Evolutionary conservation across 2,113 vertebrate species (phyloP).

Genomic region (Murina feae): DNA sequence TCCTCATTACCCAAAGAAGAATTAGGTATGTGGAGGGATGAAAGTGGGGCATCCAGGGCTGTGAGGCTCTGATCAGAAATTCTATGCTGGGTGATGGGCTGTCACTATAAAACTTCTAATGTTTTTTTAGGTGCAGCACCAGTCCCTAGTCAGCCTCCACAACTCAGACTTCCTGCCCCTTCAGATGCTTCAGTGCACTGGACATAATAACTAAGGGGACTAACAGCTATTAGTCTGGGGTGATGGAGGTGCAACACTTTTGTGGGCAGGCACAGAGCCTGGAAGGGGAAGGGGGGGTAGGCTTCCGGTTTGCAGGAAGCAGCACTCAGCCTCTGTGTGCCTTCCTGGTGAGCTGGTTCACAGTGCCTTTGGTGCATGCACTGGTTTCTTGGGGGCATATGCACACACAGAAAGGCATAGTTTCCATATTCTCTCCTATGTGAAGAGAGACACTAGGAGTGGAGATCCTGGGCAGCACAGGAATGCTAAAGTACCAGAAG

Average conservation of each 20-base stretch:
- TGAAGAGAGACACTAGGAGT: not conserved
- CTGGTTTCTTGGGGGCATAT: not conserved
- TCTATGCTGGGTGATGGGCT: not conserved
- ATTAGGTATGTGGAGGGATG: not conserved
- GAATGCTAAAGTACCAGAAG: constrained; percentile 5
- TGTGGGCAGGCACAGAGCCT: not conserved
- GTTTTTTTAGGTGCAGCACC: constrained; percentile 18
- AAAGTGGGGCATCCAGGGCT: not conserved
- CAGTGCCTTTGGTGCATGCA: not conserved
- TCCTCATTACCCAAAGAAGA: not conserved
- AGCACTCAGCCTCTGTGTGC: not conserved
- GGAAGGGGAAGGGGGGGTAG: fast-evolving
- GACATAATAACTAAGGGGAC: not conserved
- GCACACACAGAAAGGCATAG: not conserved
- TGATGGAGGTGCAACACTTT: not conserved
- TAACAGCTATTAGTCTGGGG: not conserved
- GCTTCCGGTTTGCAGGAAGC: not conserved
- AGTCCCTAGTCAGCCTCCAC: not conserved
- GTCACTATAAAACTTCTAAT: not conserved
- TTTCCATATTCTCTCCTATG: not conserved
- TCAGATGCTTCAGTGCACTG: not conserved
- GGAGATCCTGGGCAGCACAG: not conserved
- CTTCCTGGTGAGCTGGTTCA: not conserved
- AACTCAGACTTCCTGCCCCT: not conserved
- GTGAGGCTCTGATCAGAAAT: not conserved